A percentile compares a stretch with the other conserved stretches of the same genome.
Conservation (phyloP, 1,140 invertebrate genomes). For the Camponotus vicinus region DNA sequence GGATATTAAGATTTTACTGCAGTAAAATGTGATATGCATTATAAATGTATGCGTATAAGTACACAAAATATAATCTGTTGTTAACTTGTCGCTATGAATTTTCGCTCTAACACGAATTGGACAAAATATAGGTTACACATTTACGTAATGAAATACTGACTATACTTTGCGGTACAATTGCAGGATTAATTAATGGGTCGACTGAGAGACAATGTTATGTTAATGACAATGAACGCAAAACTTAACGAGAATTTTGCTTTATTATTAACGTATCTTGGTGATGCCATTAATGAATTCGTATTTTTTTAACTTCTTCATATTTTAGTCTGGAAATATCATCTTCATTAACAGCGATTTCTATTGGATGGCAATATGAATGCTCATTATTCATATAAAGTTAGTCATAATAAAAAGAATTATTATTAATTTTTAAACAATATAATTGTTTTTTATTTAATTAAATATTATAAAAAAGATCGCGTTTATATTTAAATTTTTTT, state of each 20-base stretch:
- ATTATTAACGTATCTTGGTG: slow-evolving; percentile 10
- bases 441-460: background rate
- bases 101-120: background rate
- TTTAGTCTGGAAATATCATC: slow-evolving; percentile 9
- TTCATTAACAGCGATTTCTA: background rate
- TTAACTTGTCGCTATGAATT: background rate
- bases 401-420: background rate
- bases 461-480: background rate
- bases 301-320: background rate
- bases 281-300: slow-evolving; percentile 43
- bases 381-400: background rate
- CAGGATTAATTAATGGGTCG: slow-evolving; percentile 50
- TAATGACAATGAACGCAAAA: slow-evolving; percentile 21
- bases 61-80: slow-evolving; percentile 10
- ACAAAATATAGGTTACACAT: slow-evolving; percentile 13
- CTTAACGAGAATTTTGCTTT: slow-evolving; percentile 18
- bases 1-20: slow-evolving; percentile 45
- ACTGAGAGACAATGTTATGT: slow-evolving; percentile 42
- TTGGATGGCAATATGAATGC: background rate
- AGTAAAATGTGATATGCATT: background rate
- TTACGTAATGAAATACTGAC: slow-evolving; percentile 49
- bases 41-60: background rate
- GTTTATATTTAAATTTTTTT: background rate
- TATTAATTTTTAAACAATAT: background rate
- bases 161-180: slow-evolving; percentile 34